These are phyloP conservation scores for Caenorhabditis becei DNA, from an alignment of 2,888 invertebrate genomes.

Conservation along the genomic window DNA sequence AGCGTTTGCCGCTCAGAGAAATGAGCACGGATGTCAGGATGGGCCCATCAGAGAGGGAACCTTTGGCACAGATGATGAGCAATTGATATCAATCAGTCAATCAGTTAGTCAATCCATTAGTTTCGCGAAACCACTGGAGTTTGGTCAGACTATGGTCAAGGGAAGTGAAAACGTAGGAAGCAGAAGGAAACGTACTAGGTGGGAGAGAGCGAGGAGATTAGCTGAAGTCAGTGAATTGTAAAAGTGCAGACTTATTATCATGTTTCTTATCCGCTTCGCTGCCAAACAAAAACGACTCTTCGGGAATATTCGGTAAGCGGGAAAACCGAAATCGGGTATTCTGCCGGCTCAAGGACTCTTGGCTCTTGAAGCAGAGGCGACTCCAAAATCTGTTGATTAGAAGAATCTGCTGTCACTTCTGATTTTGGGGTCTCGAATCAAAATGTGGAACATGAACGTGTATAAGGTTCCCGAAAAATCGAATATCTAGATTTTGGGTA, in stretches of 20 bases:
- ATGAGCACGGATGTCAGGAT: not conserved
- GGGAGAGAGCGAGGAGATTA: constrained; percentile 33
- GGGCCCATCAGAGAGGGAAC: too few species aligned
- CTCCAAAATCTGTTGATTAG: constrained; percentile 3
- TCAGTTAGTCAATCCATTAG: too few species aligned
- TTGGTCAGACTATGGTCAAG: not conserved
- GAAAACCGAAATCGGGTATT: not conserved
- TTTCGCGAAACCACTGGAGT: too few species aligned
- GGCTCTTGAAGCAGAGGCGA: not conserved
- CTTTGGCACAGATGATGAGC: too few species aligned
- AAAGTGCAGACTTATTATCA: constrained; percentile 41
- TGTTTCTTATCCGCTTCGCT: constrained; percentile 35
- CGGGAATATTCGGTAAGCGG: not conserved
- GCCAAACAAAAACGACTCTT: not conserved
- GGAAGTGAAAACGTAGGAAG: not conserved
- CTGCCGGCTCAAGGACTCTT: not conserved
- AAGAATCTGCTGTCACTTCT: constrained; percentile 9
- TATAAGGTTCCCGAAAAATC: too few species aligned
- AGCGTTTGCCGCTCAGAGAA: not conserved
- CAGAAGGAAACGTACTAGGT: not conserved
- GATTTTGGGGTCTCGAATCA: constrained; percentile 10
- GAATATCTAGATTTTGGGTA: too few species aligned
- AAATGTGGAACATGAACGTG: too few species aligned
- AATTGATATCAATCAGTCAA: too few species aligned
- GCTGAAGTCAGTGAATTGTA: constrained; percentile 7